Evolutionary conservation across 2,888 invertebrate species (phyloP).

Genomic region (Deladenus siricidicola): DNA sequence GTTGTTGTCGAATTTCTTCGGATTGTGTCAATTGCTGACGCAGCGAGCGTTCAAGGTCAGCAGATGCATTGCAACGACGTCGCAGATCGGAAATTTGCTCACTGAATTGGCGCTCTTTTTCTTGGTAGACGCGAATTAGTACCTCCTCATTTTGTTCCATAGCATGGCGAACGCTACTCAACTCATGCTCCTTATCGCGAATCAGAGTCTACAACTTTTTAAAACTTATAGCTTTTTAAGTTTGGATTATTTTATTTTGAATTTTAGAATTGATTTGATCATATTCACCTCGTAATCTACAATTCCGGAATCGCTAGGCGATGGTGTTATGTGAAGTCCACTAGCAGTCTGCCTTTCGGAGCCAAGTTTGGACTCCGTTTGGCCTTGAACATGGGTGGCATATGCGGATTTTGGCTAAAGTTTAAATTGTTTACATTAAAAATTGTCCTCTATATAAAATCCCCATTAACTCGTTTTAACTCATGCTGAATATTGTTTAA

Average conservation of each 20-base stretch:
- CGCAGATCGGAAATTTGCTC: slow-evolving; percentile 28
- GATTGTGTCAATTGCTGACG: slow-evolving; percentile 26
- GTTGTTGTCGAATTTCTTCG: slow-evolving; percentile 26
- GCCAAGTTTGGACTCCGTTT: slow-evolving; percentile 26
- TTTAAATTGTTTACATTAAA: no score
- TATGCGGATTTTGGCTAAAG: neutral
- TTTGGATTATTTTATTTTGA: neutral
- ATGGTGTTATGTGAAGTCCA: slow-evolving; percentile 46
- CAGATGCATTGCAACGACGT: slow-evolving; percentile 28
- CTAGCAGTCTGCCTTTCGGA: slow-evolving; percentile 7
- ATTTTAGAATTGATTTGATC: no score
- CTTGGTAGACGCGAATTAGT: slow-evolving; percentile 31
- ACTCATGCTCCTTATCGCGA: slow-evolving; percentile 49
- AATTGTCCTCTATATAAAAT: no score
- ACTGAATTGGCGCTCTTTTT: slow-evolving; percentile 26
- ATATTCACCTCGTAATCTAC: slow-evolving; percentile 47
- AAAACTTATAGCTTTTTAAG: no score
- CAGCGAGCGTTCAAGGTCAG: slow-evolving; percentile 25
- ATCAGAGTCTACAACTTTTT: slow-evolving; percentile 34
- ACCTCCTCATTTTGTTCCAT: slow-evolving; percentile 45
- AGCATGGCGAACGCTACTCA: slow-evolving; percentile 32
- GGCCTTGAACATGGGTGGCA: neutral
- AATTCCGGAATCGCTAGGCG: slow-evolving; percentile 50
- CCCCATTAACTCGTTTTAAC: no score
- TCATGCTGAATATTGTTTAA: no score